Percentiles rank a stretch among this genome's conserved stretches.
These are phyloP conservation scores for Harpagifer antarcticus DNA, from an alignment of 2,797 vertebrate species.

Conservation along the genomic window DNA sequence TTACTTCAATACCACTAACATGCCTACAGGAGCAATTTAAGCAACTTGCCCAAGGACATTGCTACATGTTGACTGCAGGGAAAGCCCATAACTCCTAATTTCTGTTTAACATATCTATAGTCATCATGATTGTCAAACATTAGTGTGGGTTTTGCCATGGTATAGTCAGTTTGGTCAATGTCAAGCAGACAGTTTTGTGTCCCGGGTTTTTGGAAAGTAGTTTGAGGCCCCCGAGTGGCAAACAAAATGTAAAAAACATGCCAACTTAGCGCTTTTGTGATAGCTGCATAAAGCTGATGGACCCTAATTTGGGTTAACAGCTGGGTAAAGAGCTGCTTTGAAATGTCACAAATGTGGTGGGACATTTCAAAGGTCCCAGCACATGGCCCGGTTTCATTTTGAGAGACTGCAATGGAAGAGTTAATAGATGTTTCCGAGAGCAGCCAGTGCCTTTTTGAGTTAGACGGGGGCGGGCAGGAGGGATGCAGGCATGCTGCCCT, in stretches of 20 bases:
- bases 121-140: not conserved
- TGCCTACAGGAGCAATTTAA: too few species aligned
- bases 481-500: constrained; percentile 39
- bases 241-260: not conserved
- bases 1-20: too few species aligned
- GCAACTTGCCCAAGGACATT: too few species aligned
- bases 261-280: constrained; percentile 14
- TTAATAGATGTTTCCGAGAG: constrained; percentile 48
- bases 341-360: constrained; percentile 33
- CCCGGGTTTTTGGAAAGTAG: not conserved
- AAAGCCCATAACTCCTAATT: too few species aligned
- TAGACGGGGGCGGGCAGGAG: constrained; percentile 8
- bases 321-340: constrained; percentile 31
- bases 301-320: constrained; percentile 2
- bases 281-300: constrained; percentile 15
- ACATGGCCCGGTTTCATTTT: not conserved
- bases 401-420: constrained; percentile 32
- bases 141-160: not conserved
- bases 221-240: not conserved
- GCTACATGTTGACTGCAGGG: too few species aligned
- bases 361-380: not conserved
- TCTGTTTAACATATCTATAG: not conserved
- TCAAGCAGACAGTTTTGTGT: too few species aligned
- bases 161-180: too few species aligned
- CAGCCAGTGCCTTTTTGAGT: constrained; percentile 43